Base-by-base conservation (phyloP, 2,113 vertebrate species). In the Silurus meridionalis region DNA sequence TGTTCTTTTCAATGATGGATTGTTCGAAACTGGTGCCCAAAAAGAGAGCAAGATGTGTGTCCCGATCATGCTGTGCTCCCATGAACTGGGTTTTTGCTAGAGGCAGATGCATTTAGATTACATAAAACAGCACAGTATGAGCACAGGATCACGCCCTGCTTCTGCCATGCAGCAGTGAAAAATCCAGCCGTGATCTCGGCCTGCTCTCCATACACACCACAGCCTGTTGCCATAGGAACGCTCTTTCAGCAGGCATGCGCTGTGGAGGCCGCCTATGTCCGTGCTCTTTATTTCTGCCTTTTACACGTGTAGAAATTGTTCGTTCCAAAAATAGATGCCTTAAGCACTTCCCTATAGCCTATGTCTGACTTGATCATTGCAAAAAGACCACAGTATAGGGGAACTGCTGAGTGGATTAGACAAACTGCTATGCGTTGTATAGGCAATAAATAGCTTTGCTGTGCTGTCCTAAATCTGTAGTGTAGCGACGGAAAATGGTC, bases 201-300 rank as follows among this genome's bases (percentile, higher is more conserved):
- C 69, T 85, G 25, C 46, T 50, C 61, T 78, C 53, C 52, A 63
- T 60, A 80, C 83, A 75, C 80, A 64, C 69, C 84, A 85, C 81
- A 87, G 83, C 60, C 88, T 57, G 88, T 90, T 89, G 71, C 86
- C 88, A 89, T 90, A 86, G 89, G 21, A 90, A 90, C 89, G 8
- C n/a, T 75, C 67, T 15, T 86, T 72, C 11, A 69, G 84, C 78
- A 82, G 82, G 80, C 77, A 86, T 87, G 85, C 80, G 64, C 79
- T 77, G 64, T 85, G 48, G 64, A 50, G 37, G n/a, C 21, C 4
- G 50, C 84, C 71, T 0, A 75, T 88, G 84, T 80, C 77, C 60
- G 83, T 52, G 28, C 58, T 66, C 21, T 52, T 46, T 52, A 11
- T 84, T 63, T 85, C 80, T 83, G 85, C 57, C 46, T 80, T 83